Base-by-base conservation (phyloP, 1,140 invertebrate species). In the Nebria ingens region DNA sequence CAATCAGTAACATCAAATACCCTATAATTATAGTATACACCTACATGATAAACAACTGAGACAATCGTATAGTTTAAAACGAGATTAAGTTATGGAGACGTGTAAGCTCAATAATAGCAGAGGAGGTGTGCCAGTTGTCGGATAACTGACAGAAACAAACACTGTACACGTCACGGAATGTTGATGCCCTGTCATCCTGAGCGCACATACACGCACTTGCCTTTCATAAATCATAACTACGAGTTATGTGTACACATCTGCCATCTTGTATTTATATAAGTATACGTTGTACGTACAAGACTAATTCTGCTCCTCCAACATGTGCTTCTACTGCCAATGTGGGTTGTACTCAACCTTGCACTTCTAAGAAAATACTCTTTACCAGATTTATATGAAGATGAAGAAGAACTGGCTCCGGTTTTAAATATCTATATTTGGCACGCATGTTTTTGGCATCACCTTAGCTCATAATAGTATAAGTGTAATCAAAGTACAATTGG, bases 221-320 rank as follows among this genome's bases (percentile, higher is more conserved):
- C 40, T 11, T 45, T 45, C 40, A 45, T 45, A 45, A 45, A 45
- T 45, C 40, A 45, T 45, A 34, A 34, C 25, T n/a, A n/a, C 25
- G 25, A 34, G 25, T 34, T 34, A 34, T 34, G n/a, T n/a, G 25
- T 34, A 34, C 25, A 34, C 25, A 34, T 34, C n/a, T n/a, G n/a
- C n/a, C n/a, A n/a, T n/a, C n/a, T n/a, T n/a, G n/a, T n/a, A n/a
- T 34, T 9, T 34, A 34, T 34, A 34, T n/a, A n/a, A 34, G 40
- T 17, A 45, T 17, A 45, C 40, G 40, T 17, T 6, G 25, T 34
- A 34, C 25, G 25, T n/a, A n/a, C n/a, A 34, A 34, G 6, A 34
- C 25, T 34, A 34, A 34, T 34, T 9, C 25, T n/a, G 6, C 25
- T 6, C 25, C 6, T 34, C 25, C 25, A n/a, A 34, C 25, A 34